A percentile compares a stretch with the other conserved stretches of the same genome.
These are phyloP conservation scores for Zaprionus bogoriensis DNA, from an alignment of 2,888 invertebrate genomes.

Conservation along the genomic window DNA sequence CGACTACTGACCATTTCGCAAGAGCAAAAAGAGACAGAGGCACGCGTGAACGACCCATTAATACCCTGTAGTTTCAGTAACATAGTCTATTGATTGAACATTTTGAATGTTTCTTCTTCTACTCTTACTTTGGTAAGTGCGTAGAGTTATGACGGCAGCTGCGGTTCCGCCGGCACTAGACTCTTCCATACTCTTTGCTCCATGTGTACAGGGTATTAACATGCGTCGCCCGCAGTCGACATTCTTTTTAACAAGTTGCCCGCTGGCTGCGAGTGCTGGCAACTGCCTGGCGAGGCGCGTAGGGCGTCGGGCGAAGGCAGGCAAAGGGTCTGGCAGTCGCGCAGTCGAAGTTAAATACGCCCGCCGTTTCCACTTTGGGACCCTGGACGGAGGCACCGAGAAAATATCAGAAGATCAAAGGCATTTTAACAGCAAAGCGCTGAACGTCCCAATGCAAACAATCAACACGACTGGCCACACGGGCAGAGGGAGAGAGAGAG, in stretches of 20 bases:
- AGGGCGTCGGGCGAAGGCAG: too few relatives aligned
- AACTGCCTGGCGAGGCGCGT: too few relatives aligned
- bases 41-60: too few relatives aligned
- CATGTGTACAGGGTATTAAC: constrained; percentile 28
- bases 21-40: background rate
- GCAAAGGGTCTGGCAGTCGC: constrained; percentile 58
- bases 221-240: constrained; percentile 73
- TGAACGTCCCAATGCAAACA: constrained; percentile 72
- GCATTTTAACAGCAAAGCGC: constrained; percentile 75
- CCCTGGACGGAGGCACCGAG: constrained; percentile 24
- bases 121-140: too few relatives aligned
- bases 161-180: too few relatives aligned
- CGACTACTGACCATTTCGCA: background rate
- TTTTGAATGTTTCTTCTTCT: too few relatives aligned
- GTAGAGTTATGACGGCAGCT: too few relatives aligned
- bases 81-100: too few relatives aligned
- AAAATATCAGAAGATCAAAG: constrained; percentile 80
- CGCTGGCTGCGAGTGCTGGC: constrained; percentile 25
- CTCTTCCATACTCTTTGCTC: background rate
- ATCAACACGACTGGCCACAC: constrained; percentile 70
- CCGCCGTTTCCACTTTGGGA: constrained; percentile 67
- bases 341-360: constrained; percentile 75
- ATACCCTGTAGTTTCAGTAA: too few relatives aligned
- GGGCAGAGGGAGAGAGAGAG: constrained; percentile 8
- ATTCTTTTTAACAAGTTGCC: constrained; percentile 75